Percentiles rank a stretch among this genome's conserved stretches.
phyloP scores from a whole-genome alignment of 1,140 invertebrate species.

The Drosophila nasuta region DNA sequence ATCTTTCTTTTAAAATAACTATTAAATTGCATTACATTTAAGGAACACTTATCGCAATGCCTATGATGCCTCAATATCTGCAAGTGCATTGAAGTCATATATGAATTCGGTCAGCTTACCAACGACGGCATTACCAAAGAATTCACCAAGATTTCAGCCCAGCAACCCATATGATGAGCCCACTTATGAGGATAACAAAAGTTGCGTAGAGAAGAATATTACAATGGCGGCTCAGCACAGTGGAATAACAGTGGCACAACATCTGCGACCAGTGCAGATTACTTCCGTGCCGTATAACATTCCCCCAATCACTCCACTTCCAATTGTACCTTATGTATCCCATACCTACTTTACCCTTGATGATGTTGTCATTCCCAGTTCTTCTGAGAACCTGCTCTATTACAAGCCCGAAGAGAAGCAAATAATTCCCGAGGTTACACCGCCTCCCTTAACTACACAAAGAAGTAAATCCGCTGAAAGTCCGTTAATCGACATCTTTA shows the following conservation, averaged over 20 bases:
- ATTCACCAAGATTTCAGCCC: neutral
- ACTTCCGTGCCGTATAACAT: constrained; percentile 5
- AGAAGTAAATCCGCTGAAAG: neutral
- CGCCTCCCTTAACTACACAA: constrained; percentile 1
- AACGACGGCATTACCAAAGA: constrained; percentile 4
- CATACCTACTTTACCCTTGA: constrained; percentile 40
- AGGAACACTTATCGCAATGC: constrained; percentile 9
- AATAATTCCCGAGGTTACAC: constrained; percentile 1
- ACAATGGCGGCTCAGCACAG: neutral
- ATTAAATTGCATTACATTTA: neutral
- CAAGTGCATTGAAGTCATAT: constrained; percentile 9
- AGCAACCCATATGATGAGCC: neutral
- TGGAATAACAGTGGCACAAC: neutral
- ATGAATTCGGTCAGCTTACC: constrained; percentile 4
- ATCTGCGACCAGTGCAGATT: constrained; percentile 3
- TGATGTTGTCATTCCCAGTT: constrained; percentile 31
- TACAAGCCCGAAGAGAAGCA: constrained; percentile 7
- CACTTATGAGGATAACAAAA: constrained; percentile 8
- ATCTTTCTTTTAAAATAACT: neutral
- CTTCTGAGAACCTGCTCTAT: constrained; percentile 11
- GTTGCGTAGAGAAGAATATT: constrained; percentile 15
- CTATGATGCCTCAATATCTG: constrained; percentile 12
- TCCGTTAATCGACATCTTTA: neutral
- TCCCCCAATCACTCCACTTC: neutral
- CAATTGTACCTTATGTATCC: constrained; percentile 17